Evolutionary conservation across 2,888 invertebrate genomes (phyloP), one percentile per base, ranked within the genome.

Genomic region (Bunonema sp.): DNA sequence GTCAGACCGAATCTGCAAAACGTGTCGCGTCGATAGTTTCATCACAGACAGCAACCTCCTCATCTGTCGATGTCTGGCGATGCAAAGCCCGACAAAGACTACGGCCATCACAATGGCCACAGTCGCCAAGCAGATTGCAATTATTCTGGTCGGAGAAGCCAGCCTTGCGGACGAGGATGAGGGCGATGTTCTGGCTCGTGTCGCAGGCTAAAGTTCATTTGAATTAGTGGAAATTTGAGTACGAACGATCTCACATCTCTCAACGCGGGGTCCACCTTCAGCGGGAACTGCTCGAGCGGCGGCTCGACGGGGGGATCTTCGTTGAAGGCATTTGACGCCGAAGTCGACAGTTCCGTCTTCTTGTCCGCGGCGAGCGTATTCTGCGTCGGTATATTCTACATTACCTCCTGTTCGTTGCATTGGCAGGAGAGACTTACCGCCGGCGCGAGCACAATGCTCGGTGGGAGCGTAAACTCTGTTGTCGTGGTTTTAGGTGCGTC

Each of bases 21-120:
- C 8, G 18, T 32, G 32, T 32, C 7, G 7, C 32, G 15, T 32
- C 8, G 12, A 26, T 10, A 26, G 12, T n/a, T n/a, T n/a, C n/a
- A n/a, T n/a, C n/a, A n/a, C n/a, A n/a, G n/a, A n/a, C n/a, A n/a
- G n/a, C 12, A 10, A 41, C 41, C 41, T 29, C 18, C 41, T 29
- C 35, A 35, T 34, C 19, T 34, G 20, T 19, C 51, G 45, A 34
- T 66, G 56, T 18, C 52, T 49, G 1, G 50, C 53, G 8, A 60
- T 50, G 47, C 61, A 67, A 21, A 64, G 45, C 5, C 54, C 54
- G 22, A 59, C 43, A 45, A 68, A 59, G 2, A 65, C 63, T 7
- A 52, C 51, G 22, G 59, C 24, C 45, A 67, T 50, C 0, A 67
- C 63, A 20, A 68, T 35, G 3, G 46, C 53, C 2, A 63, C 66